Conservation (phyloP, 2,113 vertebrate species). For the Chinchilla lanigera region DNA sequence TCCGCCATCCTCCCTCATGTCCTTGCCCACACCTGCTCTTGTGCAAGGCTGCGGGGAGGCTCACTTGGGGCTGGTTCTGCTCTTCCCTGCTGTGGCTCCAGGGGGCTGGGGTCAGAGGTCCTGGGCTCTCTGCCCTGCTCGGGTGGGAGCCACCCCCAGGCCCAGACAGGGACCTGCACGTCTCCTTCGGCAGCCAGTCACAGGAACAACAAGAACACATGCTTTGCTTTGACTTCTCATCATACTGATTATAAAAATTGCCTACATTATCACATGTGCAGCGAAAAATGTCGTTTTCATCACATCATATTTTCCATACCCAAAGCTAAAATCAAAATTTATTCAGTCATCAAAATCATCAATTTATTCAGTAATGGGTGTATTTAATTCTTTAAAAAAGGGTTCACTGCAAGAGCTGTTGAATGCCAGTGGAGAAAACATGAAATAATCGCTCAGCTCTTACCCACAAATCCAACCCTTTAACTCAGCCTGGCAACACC, state of each 20-base stretch:
- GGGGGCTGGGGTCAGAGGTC: background rate
- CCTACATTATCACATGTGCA: background rate
- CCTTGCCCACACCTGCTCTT: background rate
- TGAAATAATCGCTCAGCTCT: background rate
- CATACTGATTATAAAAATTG: background rate
- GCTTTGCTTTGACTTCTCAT: background rate
- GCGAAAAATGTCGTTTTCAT: background rate
- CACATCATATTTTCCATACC: background rate
- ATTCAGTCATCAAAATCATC: background rate
- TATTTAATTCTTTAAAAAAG: background rate
- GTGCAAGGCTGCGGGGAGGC: background rate
- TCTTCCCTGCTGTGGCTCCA: no score
- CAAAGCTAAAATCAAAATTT: background rate
- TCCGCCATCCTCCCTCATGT: background rate
- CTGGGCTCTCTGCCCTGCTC: background rate
- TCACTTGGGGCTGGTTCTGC: background rate
- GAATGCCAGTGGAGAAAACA: background rate
- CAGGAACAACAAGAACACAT: background rate
- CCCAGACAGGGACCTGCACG: background rate
- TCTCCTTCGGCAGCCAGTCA: background rate
- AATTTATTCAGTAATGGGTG: background rate
- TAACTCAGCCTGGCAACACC: no score
- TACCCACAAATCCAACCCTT: background rate
- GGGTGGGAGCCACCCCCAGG: rapidly evolving
- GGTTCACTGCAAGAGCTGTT: background rate